Base-by-base conservation (phyloP, 2,797 vertebrate species). In the Rousettus madagascariensis region DNA sequence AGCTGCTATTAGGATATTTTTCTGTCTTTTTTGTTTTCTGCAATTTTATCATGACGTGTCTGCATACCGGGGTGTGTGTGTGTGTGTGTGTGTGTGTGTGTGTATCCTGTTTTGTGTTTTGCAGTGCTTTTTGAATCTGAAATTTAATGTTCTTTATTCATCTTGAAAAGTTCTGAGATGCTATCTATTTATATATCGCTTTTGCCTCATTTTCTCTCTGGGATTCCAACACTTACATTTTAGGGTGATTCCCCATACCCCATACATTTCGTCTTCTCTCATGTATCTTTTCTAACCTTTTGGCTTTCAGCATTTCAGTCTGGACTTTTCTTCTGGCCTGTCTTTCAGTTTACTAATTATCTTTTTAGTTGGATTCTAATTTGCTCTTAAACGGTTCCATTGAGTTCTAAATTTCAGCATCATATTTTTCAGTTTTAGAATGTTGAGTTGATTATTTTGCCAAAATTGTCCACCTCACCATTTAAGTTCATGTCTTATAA, bases 371-470 rank as follows among this genome's bases (percentile, higher is more conserved):
- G 19, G 30, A 88, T 92, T 92, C 71, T 78, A 90, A 71, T 90
- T 55, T 88, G 28, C 33, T 88, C 26, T 86, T 89, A 86, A 94
- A 78, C 3, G 11, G 6, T 8, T 28, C 55, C 63, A 72, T 13
- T 87, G 43, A 92, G 71, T 88, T 85, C 61, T 79, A 95, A 94
- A 95, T 85, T 87, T 90, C 17, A 75, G 11, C 61, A 51, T 89
- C 75, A 30, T 87, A 33, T 43, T 95, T 96, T 94, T 84, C 12
- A 43, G 53, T 61, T 78, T 49, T 71, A 91, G 46, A 91, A 75
- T 65, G 16, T n/a, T 46, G 49, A 43, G 68, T 79, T 96, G 46
- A 68, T 77, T 95, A 53, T 91, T 59, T 80, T 85, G 63, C 36
- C 51, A 96, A 95, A 55, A 95, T 15, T 91, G 90, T 90, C 49